These are phyloP conservation scores for Trissoscelio sp. DNA, from an alignment of 2,888 invertebrate genomes.

Conservation along the genomic window DNA sequence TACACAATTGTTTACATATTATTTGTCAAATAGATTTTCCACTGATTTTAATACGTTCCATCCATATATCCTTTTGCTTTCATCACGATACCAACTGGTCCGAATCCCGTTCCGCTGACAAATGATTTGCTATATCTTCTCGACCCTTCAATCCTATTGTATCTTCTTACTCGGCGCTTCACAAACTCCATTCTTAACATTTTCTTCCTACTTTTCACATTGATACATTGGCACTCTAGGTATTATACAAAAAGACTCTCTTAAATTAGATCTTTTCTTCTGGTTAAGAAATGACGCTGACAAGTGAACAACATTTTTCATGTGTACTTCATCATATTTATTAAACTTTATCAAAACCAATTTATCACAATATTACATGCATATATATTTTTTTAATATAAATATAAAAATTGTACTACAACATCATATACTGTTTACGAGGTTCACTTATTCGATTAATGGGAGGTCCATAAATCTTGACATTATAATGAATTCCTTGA, in stretches of 20 bases:
- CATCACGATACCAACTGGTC: conserved; percentile 45
- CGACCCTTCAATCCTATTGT: conserved; percentile 72
- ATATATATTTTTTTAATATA: no score
- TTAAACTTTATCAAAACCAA: no score
- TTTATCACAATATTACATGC: no score
- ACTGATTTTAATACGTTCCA: not conserved
- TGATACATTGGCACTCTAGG: conserved; percentile 56
- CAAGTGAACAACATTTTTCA: conserved; percentile 40
- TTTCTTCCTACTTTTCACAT: conserved; percentile 56
- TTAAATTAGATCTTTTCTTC: conserved; percentile 47
- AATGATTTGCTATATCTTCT: conserved; percentile 73
- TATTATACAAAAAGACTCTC: conserved; percentile 58
- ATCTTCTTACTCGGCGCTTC: conserved; percentile 56
- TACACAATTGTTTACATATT: no score
- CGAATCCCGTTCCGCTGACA: conserved; percentile 68
- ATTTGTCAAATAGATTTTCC: no score
- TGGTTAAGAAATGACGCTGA: conserved; percentile 28
- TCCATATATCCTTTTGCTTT: conserved; percentile 51
- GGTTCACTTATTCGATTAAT: no score
- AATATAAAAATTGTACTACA: no score
- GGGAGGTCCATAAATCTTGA: no score
- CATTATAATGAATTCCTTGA: no score
- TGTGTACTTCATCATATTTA: conserved; percentile 12
- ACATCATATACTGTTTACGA: no score
- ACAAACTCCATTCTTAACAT: conserved; percentile 51